Conservation (phyloP, 2,113 vertebrate species). For the Eira barbara region DNA sequence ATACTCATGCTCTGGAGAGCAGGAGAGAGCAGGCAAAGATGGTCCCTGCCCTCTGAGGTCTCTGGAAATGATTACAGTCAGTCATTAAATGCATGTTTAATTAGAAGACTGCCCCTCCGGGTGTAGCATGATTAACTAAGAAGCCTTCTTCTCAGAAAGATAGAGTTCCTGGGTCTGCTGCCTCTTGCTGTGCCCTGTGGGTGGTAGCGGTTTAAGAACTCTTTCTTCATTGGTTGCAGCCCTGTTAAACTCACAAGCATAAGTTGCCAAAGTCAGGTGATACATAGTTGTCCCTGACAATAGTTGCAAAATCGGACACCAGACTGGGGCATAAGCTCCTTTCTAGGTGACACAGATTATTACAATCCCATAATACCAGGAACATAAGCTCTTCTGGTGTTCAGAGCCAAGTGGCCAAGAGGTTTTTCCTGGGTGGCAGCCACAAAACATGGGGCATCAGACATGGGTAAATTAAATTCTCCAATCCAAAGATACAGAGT, state of each 20-base stretch:
- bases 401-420: not conserved
- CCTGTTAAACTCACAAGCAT: not conserved
- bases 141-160: not conserved
- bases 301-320: not conserved
- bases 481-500: not conserved
- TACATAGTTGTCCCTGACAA: not conserved
- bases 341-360: not conserved
- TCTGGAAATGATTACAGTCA: not conserved
- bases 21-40: not conserved
- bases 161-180: not conserved
- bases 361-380: not conserved
- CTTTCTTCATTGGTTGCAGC: not conserved
- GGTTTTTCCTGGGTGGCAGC: not conserved
- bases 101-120: not conserved
- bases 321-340: not conserved
- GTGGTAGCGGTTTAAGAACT: not conserved
- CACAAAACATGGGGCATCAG: not conserved
- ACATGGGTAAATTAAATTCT: not conserved
- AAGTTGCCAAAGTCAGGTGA: not conserved
- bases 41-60: not conserved
- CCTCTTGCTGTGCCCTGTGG: not conserved
- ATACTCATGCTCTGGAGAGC: not conserved
- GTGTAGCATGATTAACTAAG: not conserved
- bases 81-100: not conserved
- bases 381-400: not conserved